These are phyloP conservation scores for Lycophotia porphyrea DNA, from an alignment of 2,888 invertebrate genomes.

Conservation along the genomic window DNA sequence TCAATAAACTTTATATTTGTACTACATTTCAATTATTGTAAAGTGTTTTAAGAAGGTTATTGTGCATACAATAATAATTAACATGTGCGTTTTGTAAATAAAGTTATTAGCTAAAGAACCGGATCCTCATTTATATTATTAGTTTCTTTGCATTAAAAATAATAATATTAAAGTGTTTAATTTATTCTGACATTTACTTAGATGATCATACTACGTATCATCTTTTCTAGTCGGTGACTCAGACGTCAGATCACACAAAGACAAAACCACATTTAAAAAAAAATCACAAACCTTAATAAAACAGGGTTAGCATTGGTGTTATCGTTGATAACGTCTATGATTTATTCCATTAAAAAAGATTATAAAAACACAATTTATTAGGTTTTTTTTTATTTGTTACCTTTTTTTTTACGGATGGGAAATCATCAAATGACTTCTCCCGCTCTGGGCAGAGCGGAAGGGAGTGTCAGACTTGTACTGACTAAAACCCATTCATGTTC, in stretches of 20 bases:
- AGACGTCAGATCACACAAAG: background rate
- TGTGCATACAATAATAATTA: background rate
- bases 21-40: background rate
- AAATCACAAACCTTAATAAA: background rate
- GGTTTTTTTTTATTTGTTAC: too few species aligned
- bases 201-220: background rate
- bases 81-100: background rate
- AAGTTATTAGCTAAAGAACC: background rate
- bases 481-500: too few species aligned
- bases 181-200: conserved; percentile 9
- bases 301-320: background rate
- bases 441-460: too few species aligned
- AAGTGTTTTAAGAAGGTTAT: background rate
- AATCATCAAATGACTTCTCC: too few species aligned
- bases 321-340: background rate
- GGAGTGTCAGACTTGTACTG: too few species aligned
- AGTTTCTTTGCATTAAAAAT: background rate
- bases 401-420: too few species aligned
- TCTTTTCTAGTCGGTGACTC: background rate
- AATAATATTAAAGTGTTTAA: background rate
- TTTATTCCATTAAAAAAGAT: background rate
- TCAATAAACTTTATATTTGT: background rate
- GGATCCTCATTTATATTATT: background rate
- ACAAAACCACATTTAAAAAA: background rate
- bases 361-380: background rate